A percentile compares a stretch with the other conserved stretches of the same genome.
phyloP scores from a whole-genome alignment of 2,888 invertebrate genomes.

The Acanthococcus lagerstroemiae region DNA sequence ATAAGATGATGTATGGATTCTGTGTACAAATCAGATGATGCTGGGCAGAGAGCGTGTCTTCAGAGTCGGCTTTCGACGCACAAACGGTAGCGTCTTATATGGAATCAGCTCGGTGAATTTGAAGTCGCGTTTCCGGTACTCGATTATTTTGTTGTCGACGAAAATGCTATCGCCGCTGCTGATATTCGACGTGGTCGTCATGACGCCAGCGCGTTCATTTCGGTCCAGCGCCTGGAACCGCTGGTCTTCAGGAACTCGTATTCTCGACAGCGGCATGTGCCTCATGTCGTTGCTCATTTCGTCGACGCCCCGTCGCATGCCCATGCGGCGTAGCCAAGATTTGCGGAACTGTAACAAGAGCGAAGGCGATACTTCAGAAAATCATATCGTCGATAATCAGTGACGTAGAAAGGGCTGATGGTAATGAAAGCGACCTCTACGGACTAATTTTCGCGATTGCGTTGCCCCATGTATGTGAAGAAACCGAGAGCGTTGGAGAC shows the following conservation, averaged over 20 bases:
- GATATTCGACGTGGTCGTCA: neutral
- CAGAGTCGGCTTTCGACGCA: neutral
- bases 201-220: neutral
- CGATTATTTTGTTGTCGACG: neutral
- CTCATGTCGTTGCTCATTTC: conserved; percentile 13
- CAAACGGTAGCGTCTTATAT: conserved; percentile 14
- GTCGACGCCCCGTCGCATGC: neutral
- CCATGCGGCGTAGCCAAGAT: conserved; percentile 6
- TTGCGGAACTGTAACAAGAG: conserved; percentile 23
- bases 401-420: too few relatives aligned
- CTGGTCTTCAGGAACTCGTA: neutral
- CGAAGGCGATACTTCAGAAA: too few relatives aligned
- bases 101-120: conserved; percentile 4
- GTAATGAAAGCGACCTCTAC: too few relatives aligned
- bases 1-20: too few relatives aligned
- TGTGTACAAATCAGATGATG: neutral
- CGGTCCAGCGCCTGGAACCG: too few relatives aligned
- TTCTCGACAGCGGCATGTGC: conserved; percentile 15
- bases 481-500: too few relatives aligned
- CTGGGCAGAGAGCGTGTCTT: conserved; percentile 11
- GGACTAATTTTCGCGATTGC: too few relatives aligned
- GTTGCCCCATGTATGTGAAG: too few relatives aligned
- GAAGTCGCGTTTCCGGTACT: neutral
- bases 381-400: too few relatives aligned
- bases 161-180: neutral